Evolutionary conservation across 2,797 vertebrate genomes (phyloP), one percentile per base, ranked within the genome.

Genomic region (Pogonophryne albipinna): DNA sequence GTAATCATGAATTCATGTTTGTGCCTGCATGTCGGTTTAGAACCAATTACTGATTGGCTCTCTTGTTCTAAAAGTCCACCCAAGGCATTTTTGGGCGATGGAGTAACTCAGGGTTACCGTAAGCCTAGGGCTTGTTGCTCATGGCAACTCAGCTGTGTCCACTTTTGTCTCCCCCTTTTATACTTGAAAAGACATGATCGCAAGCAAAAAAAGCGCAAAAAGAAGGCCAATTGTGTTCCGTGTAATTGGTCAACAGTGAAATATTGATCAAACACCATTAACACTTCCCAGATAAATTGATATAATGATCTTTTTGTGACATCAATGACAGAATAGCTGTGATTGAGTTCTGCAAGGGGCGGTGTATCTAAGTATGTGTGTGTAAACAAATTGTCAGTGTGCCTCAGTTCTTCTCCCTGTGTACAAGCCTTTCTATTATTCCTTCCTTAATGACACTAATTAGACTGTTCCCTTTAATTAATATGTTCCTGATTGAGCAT

Each of bases 401-500:
- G 82, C 68, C 69, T 84, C 78, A 63, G 78, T 86, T 61, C 74
- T 78, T 55, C 49, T 83, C 74, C 67, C 77, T 27, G 31, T 73
- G 66, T 86, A 86, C 65, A 78, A 83, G 83, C 71, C 72, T 88
- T 84, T 91, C 75, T 92, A 86, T 92, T 91, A 92, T 90, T 90
- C 74, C 82, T 89, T 87, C 77, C 85, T 78, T 92, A 92, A 93
- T 93, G 87, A 85, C 76, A 68, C 87, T 92, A 93, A 94, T 94
- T 93, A 90, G 83, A 84, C 87, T 90, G 89, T 86, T 92, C 88
- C 84, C 78, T 93, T 93, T 90, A 92, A 94, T 92, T 91, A 93
- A 87, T 90, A 72, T 84, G 74, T 82, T 78, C 84, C 88, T 92
- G 91, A 91, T 86, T 88, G 88, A 87, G 86, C 5, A n/a, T 62